These are phyloP conservation scores for Drosophila hamatofila DNA, from an alignment of 2,888 invertebrate species.

Conservation along the genomic window DNA sequence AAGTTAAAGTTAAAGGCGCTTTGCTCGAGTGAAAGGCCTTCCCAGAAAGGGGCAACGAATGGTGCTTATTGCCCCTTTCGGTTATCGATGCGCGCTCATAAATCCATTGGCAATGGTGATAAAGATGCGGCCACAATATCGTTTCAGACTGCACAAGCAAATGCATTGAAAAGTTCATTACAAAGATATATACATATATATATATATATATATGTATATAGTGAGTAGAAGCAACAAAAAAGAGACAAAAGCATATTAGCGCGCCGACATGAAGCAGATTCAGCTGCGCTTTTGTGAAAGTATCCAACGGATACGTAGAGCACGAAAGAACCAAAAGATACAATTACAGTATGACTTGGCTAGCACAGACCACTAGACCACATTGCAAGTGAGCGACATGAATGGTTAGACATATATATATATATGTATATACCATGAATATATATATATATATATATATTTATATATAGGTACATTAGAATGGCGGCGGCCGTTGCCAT, in stretches of 20 bases:
- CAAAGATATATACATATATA: slow-evolving; percentile 13
- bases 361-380: slow-evolving; percentile 38
- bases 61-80: slow-evolving; percentile 28
- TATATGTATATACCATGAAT: slow-evolving; percentile 19
- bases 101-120: slow-evolving; percentile 57
- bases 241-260: slow-evolving; percentile 50
- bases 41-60: slow-evolving; percentile 18
- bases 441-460: slow-evolving; percentile 10
- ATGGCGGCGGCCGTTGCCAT: slow-evolving; percentile 63
- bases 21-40: slow-evolving; percentile 46
- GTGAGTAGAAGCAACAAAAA: slow-evolving; percentile 42
- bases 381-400: slow-evolving; percentile 52
- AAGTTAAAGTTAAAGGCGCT: slow-evolving; percentile 11
- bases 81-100: slow-evolving; percentile 37
- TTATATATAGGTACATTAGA: slow-evolving; percentile 67
- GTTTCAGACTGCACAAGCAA: slow-evolving; percentile 28
- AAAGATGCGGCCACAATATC: slow-evolving; percentile 53
- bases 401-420: slow-evolving; percentile 23
- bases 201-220: slow-evolving; percentile 4
- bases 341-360: slow-evolving; percentile 54
- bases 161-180: slow-evolving; percentile 20
- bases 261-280: slow-evolving; percentile 58
- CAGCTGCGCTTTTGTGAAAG: slow-evolving; percentile 72
- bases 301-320: slow-evolving; percentile 50
- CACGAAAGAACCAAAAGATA: slow-evolving; percentile 71